Evolutionary conservation across 2,113 vertebrate genomes (phyloP), one percentile per base, ranked within the genome.

Genomic region (Shinisaurus crocodilurus): DNA sequence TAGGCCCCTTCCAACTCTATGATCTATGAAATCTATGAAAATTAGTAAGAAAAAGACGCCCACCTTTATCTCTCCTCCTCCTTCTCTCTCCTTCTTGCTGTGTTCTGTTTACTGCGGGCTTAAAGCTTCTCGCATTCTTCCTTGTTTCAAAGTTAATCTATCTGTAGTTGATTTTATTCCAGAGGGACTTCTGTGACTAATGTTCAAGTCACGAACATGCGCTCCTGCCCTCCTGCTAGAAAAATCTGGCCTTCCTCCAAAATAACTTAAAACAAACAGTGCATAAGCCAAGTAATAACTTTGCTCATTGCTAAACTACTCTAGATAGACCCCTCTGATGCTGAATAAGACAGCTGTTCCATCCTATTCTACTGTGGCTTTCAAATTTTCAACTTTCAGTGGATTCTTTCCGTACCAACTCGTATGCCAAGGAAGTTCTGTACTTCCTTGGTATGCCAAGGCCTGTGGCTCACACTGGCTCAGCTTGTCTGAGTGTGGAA

Each of bases 321-420:
- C 27, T 76, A 9, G 23, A 63, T 72, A 90, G 79, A 48, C 43
- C 10, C 80, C 43, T 13, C 6, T 0, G 85, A 81, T 32, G 89
- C 86, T 84, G 75, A 48, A 8, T 0, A 0, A 0, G 18, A 0
- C 0, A 2, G 7, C 88, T 20, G 1, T 0, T n/a, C 74, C 10
- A 9, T 45, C 34, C 80, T 60, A 9, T 12, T 34, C 34, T n/a
- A 25, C 23, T 20, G 54, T 8, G 7, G 6, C 32, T 81, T 81
- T 54, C 48, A 13, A 5, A n/a, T 34, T 81, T 50, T 32, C 13
- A 50, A 7, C 29, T 20, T 23, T 63, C 63, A 54, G 48, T 48
- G 15, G 50, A 40, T 3, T 18, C 45, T n/a, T 50, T 85, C 45
- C 34, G 12, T 29, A 80, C 29, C 27, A 10, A 18, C 72, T 37